Evolutionary conservation across 2,113 vertebrate genomes (phyloP), one percentile per base, ranked within the genome.

Genomic region (Malurus elegans): DNA sequence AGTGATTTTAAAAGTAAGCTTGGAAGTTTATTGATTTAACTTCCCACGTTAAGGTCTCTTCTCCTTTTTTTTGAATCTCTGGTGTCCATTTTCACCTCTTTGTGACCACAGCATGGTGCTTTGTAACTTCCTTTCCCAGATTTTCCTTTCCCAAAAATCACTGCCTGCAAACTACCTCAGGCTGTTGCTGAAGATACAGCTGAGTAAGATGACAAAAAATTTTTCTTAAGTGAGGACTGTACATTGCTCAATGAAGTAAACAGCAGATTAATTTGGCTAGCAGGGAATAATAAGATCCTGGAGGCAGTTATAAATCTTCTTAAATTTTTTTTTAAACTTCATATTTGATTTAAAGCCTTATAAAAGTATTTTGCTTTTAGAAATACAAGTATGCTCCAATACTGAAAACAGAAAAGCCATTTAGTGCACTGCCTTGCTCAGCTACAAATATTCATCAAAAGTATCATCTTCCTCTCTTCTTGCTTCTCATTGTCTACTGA

Each of bases 281-380:
- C 40, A 95, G 69, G 32, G 66, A 96, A 91, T 50, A 93, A 58
- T 54, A 96, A 93, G 44, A 87, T 96, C 69, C 81, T 92, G 50
- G 74, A 97, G 80, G 92, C 94, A 96, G 61, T 93, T 97, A 75
- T 88, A 79, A 95, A 96, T 87, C 21, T 60, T 88, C 58, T 40
- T 47, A 26, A 7, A 10, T 20, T 45, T 85, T 84, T 84, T 92
- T 92, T 95, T 56, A 2, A 83, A 65, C 61, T 87, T 95, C 79
- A 76, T 50, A 40, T 93, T 88, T 95, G 94, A 97, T 97, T 97
- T 96, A 95, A 50, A 86, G 60, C 44, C 66, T 91, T 86, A 32
- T 86, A 86, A 96, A 79, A 91, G 62, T 13, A 20, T 88, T 91
- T 93, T 48, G 24, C 45, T 78, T 94, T 94, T 88, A 93, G 79